Base-by-base conservation (phyloP, 1,140 invertebrate genomes). In the Drosophila hydei region DNA sequence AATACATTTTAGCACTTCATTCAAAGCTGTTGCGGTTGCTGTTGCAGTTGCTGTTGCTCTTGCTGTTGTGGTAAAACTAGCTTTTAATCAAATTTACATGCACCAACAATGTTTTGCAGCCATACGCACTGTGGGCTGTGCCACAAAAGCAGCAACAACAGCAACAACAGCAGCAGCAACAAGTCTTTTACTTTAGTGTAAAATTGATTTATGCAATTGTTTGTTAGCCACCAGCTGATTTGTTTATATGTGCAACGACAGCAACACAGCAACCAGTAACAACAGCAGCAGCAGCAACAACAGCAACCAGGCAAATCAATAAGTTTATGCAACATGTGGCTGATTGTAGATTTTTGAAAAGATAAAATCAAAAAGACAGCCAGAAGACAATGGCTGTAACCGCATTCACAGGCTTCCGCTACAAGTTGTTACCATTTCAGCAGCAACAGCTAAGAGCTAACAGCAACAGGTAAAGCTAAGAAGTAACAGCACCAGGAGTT, bases 141-240 rank as follows among this genome's bases (percentile, higher is more conserved):
- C 55, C 59, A 48, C 59, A 43, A 33, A 33, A 16, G 11, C 21
- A 38, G 18, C 48, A 16, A 36, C 59, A 27, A 43, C 70, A 60
- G 2, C 60, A 51, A 11, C 21, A 38, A 23, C 48, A 16, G 38
- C 59, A 50, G 5, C 60, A 48, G 27, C 55, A 47, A 43, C 56
- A 51, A 55, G 25, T 30, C 16, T 19, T 40, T 14, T 65, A 58
- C 61, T 75, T 27, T 30, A 48, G 75, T 83, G 83, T 71, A 60
- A 88, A 88, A 88, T 89, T 88, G 83, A 88, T 88, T 88, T 88
- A 88, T 88, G 83, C 84, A 88, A 88, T 85, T 85, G 81, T 85
- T 63, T 88, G 83, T 69, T 81, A 48, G 67, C 69, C 78, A 81
- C 65, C 74, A 77, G 69, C 83, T 87, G 81, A 85, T 85, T 85